Evolutionary conservation across 2,888 invertebrate genomes (phyloP).

Genomic region (Lordiphosa andalusiaca): DNA sequence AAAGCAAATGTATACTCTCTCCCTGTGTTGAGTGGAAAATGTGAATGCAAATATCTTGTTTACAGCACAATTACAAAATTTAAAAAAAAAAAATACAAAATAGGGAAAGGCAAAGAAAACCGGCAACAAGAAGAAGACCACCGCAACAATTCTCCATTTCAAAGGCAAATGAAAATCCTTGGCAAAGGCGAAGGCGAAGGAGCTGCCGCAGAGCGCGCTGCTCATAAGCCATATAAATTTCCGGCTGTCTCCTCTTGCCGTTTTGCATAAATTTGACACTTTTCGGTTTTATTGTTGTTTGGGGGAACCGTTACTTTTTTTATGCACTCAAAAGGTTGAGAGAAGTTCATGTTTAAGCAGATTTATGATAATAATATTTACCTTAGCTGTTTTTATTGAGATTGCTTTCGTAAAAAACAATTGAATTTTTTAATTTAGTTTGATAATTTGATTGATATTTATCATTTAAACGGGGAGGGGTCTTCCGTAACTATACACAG

Average conservation of each 20-base stretch:
- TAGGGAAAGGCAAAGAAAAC: constrained; percentile 12
- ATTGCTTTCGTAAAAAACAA: too few relatives aligned
- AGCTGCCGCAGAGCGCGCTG: constrained; percentile 7
- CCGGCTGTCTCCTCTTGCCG: constrained; percentile 62
- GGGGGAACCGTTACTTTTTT: too few relatives aligned
- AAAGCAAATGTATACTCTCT: too few relatives aligned
- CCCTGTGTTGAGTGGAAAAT: not conserved
- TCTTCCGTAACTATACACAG: constrained; percentile 34
- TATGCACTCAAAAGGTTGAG: constrained; percentile 28
- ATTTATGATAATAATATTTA: constrained; percentile 65
- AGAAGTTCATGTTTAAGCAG: constrained; percentile 46
- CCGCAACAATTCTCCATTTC: constrained; percentile 32
- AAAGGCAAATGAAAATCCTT: constrained; percentile 50
- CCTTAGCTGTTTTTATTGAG: constrained; percentile 21
- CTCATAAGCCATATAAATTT: constrained; percentile 67
- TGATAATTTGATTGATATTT: too few relatives aligned
- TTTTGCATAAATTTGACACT: constrained; percentile 51
- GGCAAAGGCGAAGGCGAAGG: constrained; percentile 27
- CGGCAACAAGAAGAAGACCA: constrained; percentile 21
- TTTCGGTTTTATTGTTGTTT: constrained; percentile 14
- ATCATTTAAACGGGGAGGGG: too few relatives aligned
- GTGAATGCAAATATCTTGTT: constrained; percentile 30
- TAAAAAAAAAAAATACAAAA: too few relatives aligned
- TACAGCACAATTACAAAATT: constrained; percentile 34
- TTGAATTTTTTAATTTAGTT: too few relatives aligned